Evolutionary conservation across 2,797 vertebrate genomes (phyloP).

Genomic region (Sorex maritimensis): DNA sequence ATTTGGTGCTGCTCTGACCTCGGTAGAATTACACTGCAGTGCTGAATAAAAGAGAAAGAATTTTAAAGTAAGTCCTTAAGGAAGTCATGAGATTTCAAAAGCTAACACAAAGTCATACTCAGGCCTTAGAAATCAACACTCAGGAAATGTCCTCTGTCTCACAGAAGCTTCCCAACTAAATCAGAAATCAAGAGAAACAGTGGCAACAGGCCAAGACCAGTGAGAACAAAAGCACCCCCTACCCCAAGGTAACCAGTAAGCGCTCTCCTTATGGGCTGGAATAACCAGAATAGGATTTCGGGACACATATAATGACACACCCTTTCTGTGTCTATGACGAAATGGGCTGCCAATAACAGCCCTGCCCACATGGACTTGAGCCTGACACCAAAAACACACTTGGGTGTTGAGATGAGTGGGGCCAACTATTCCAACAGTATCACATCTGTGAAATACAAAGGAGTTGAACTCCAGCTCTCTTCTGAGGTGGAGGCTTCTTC

Average conservation of each 20-base stretch:
- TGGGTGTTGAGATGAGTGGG: neutral
- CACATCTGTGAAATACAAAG: neutral
- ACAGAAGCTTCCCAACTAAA: neutral
- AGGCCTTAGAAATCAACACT: neutral
- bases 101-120: neutral
- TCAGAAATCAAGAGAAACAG: neutral
- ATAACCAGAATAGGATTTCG: neutral
- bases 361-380: neutral
- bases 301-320: neutral
- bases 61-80: neutral
- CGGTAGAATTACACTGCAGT: neutral
- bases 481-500: neutral
- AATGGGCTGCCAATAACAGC: neutral
- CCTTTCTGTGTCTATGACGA: no score
- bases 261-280: neutral
- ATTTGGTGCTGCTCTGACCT: neutral
- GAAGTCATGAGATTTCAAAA: neutral
- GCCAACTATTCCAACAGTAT: neutral
- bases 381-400: neutral
- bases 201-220: accelerated
- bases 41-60: neutral
- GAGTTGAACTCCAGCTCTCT: neutral
- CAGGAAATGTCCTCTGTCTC: neutral
- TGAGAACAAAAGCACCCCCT: neutral
- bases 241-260: no score